These are phyloP conservation scores for Antitype chi DNA, from an alignment of 2,888 invertebrate species.

Conservation along the genomic window DNA sequence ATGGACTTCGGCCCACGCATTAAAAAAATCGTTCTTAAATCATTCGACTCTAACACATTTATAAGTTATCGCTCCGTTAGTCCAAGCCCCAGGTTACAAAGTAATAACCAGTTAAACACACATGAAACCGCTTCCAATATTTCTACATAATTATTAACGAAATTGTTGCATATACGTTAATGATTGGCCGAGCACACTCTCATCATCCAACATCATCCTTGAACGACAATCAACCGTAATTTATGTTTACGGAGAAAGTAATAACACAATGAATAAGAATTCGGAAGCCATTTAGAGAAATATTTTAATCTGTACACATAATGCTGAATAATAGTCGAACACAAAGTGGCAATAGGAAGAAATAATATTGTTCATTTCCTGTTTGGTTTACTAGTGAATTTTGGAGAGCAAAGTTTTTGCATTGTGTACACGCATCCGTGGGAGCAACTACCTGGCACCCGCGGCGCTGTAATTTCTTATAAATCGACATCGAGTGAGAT, in stretches of 20 bases:
- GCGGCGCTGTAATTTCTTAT: conserved; percentile 88
- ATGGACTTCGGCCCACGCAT: conserved; percentile 53
- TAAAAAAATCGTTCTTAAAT: conserved; percentile 53
- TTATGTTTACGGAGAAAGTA: conserved; percentile 74
- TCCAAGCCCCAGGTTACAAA: conserved; percentile 79
- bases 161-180: conserved; percentile 83
- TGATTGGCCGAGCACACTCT: conserved; percentile 75
- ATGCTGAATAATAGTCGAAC: conserved; percentile 59
- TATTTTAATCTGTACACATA: conserved; percentile 66
- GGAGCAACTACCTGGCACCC: conserved; percentile 88
- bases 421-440: conserved; percentile 83
- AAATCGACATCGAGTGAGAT: conserved; percentile 90
- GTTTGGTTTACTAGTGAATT: conserved; percentile 81
- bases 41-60: conserved; percentile 72
- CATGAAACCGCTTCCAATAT: conserved; percentile 81
- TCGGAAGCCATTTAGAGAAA: conserved; percentile 74
- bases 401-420: conserved; percentile 83
- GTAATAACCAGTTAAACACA: conserved; percentile 87
- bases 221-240: conserved; percentile 75
- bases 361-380: conserved; percentile 89
- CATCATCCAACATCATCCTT: conserved; percentile 76
- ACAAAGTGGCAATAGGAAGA: conserved; percentile 81
- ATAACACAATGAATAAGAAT: conserved; percentile 68
- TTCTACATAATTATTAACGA: conserved; percentile 83
- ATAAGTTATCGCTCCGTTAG: conserved; percentile 81